Percentiles rank a stretch among this genome's conserved stretches.
phyloP scores from a whole-genome alignment of 2,113 vertebrate species.

The Otolemur garnettii region DNA sequence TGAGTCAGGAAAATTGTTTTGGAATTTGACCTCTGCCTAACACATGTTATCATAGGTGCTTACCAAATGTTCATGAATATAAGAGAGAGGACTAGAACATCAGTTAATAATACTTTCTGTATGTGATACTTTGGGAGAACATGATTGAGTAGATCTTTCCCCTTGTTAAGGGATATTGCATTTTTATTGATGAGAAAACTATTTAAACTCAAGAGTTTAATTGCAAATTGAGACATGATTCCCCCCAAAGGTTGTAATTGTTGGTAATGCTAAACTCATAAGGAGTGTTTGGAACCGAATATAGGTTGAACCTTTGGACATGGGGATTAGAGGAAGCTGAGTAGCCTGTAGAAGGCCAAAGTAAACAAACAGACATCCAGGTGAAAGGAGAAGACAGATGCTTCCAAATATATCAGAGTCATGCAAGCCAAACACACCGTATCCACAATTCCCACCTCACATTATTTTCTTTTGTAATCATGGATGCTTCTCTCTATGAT shows the following conservation, averaged over 20 bases:
- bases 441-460: background rate
- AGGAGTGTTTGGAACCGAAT: background rate
- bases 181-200: background rate
- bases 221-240: background rate
- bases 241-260: background rate
- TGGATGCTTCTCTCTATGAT: conserved; percentile 80
- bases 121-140: background rate
- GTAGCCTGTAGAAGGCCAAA: conserved; percentile 16
- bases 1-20: background rate
- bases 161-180: background rate
- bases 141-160: background rate
- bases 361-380: conserved; percentile 73
- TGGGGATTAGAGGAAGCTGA: background rate
- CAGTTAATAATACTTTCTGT: background rate
- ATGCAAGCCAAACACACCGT: conserved; percentile 50
- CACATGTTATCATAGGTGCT: background rate
- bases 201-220: conserved; percentile 38
- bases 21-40: background rate
- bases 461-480: conserved; percentile 64
- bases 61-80: background rate
- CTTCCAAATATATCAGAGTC: conserved; percentile 78
- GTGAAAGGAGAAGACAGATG: conserved; percentile 73
- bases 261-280: background rate
- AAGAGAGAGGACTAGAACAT: background rate
- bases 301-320: background rate